These are phyloP conservation scores for Dipodomys stephensi DNA, from an alignment of 2,113 vertebrate genomes.

Conservation along the genomic window DNA sequence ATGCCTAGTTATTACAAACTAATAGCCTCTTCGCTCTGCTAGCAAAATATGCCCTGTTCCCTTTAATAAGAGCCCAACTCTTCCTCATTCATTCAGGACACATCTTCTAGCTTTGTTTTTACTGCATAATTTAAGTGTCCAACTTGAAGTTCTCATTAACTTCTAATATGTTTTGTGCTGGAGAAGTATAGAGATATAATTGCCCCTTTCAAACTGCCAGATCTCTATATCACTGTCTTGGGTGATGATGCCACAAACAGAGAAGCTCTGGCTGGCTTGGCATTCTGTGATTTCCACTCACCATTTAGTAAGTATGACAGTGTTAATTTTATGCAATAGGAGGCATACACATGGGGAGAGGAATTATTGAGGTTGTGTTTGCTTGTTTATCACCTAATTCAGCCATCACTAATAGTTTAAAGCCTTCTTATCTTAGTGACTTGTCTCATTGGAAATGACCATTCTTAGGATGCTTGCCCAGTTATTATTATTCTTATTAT, in stretches of 20 bases:
- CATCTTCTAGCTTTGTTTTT: slow-evolving; percentile 59
- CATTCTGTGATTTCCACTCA: background rate
- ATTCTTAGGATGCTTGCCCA: background rate
- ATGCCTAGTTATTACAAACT: slow-evolving; percentile 60
- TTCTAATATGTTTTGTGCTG: slow-evolving; percentile 42
- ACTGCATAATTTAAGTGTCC: slow-evolving; percentile 39
- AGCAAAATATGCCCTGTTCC: slow-evolving; percentile 53
- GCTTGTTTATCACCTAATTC: background rate
- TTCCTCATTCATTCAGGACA: background rate
- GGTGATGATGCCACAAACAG: background rate
- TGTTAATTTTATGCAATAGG: background rate
- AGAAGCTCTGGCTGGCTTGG: background rate
- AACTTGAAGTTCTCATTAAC: slow-evolving; percentile 70
- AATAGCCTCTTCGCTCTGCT: slow-evolving; percentile 45
- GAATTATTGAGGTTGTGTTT: background rate
- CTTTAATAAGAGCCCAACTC: background rate
- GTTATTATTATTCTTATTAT: background rate
- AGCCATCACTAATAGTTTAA: background rate
- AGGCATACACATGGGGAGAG: background rate
- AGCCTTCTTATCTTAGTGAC: background rate
- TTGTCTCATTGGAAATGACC: background rate
- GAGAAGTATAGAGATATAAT: slow-evolving; percentile 14
- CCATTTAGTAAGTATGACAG: background rate
- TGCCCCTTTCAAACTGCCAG: slow-evolving; percentile 4
- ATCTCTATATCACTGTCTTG: background rate